Base-by-base conservation (phyloP, 2,888 invertebrate species). In the Agrotis puta region DNA sequence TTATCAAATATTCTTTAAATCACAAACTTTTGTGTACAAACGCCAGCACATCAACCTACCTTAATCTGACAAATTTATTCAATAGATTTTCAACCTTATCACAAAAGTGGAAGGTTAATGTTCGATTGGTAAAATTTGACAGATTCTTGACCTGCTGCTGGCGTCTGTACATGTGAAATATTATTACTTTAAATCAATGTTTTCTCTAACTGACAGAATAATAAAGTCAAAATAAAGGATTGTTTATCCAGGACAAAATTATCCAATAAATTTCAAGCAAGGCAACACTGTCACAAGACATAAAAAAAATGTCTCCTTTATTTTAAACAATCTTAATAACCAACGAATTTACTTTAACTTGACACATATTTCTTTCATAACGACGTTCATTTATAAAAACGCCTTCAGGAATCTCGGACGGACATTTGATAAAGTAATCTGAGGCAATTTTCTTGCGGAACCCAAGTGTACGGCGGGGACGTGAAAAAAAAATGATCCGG, bases 391-490 rank as follows among this genome's bases (percentile, higher is more conserved):
- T 85, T 81, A 83, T 70, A 78, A 70, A 63, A 67, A 61, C 74
- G 81, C 73, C 68, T 64, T 67, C 45, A 69, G 58, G 61, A 76
- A 81, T 82, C 64, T 74, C 59, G 51, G 50, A 62, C 70, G 63
- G 70, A 63, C 82, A 58, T 71, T 78, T 70, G 71, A 77, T 70
- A 81, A 73, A 80, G 72, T 78, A 86, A 86, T 80, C 76, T 73
- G 43, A 76, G 77, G 83, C 77, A 83, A 81, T 86, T 85, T 81
- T 78, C 71, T 71, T 74, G 43, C 57, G 70, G 64, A 63, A 64
- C 74, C 66, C 62, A 68, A 64, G 51, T 75, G 74, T 57, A 69
- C 64, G 58, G 62, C 63, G 58, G 64, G 54, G 64, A 62, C 51
- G 74, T 61, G 57, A 63, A 77, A 82, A 54, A n/a, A 84, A 85